phyloP scores from a whole-genome alignment of 1,140 invertebrate genomes.

The Macrosteles quadrilineatus region DNA sequence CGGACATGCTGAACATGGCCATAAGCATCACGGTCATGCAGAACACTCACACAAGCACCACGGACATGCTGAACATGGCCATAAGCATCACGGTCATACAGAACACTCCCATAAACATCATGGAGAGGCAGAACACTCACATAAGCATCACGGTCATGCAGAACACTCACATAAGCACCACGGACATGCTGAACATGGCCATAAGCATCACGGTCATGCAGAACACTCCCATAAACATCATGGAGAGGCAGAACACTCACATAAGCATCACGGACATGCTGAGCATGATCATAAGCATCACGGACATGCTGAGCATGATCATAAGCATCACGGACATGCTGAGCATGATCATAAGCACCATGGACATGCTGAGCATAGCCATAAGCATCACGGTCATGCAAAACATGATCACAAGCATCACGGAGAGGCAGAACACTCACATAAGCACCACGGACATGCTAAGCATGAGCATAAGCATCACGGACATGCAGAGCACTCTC shows the following conservation, averaged over 20 bases:
- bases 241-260: constrained; percentile 27
- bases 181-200: constrained; percentile 1
- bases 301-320: constrained; percentile 13
- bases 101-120: constrained; percentile 20
- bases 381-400: constrained; percentile 5
- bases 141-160: background rate
- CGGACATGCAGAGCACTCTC: background rate
- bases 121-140: background rate
- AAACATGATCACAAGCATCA: constrained; percentile 19
- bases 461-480: constrained; percentile 20
- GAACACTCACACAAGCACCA: constrained; percentile 24
- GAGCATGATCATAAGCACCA: constrained; percentile 25
- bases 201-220: constrained; percentile 19
- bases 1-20: constrained; percentile 11
- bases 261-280: constrained; percentile 31
- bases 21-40: constrained; percentile 20
- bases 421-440: constrained; percentile 2
- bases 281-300: constrained; percentile 31
- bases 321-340: constrained; percentile 28
- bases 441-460: constrained; percentile 21
- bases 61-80: constrained; percentile 16
- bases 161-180: constrained; percentile 14
- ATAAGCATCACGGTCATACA: constrained; percentile 17
- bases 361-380: constrained; percentile 21
- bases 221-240: constrained; percentile 29